Evolutionary conservation across 1,140 invertebrate genomes (phyloP), one percentile per base, ranked within the genome.

Genomic region (Drosophila obscura): DNA sequence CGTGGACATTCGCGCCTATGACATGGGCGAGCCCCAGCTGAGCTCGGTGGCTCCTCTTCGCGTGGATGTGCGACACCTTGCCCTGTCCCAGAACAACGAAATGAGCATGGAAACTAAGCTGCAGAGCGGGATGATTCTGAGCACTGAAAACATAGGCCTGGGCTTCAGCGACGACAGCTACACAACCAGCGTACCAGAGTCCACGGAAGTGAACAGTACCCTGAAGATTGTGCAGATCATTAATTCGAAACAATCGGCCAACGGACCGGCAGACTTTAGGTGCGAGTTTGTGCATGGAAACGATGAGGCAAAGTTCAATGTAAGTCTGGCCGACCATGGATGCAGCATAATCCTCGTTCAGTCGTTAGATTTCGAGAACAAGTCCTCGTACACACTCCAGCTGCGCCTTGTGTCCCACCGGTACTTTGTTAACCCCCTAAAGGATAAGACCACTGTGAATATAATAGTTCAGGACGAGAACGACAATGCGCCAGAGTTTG

Each of bases 381-480:
- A 94, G 16, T 94, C 94, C 39, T 94, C 94, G 60, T 97, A 97
- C 82, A 93, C 94, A 3, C 92, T 97, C n/a, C 95, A 96, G 85
- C 93, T 97, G 4, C 94, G 95, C 73, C 91, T 97, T 1, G 94
- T 95, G 19, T 96, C 96, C 0, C 93, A 96, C 13, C 94, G 95
- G 24, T 96, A 96, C 9, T 93, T 96, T 5, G 94, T 97, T 4
- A 97, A 96, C 92, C 95, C 95, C 0, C 94, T 95, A 8, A 94
- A 94, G 57, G 96, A 95, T 75, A 94, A 93, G 8, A 94, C 96
- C 0, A 94, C 95, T 82, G 94, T 98, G 0, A 96, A 96, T 66
- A 94, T 98, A 4, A 95, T 96, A 74, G 95, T 98, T 0, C 92
- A 95, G 0, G 97, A 98, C 89, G 94, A 96, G 1, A 98, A 98